Base-by-base conservation (phyloP, 2,797 vertebrate genomes). In the Peromyscus aztecus region DNA sequence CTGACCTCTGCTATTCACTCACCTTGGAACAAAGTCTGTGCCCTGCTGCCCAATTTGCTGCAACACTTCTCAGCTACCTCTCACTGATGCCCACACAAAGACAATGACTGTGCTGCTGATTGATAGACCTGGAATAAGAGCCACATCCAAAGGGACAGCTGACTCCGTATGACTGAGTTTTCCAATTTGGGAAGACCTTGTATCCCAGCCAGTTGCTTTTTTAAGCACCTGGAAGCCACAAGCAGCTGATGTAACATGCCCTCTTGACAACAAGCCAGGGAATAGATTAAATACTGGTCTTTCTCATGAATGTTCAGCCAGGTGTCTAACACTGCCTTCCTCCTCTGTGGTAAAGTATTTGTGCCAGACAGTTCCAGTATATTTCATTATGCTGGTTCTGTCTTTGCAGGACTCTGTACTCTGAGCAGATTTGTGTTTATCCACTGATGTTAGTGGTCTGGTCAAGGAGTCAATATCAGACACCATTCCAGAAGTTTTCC, bases 171-270 rank as follows among this genome's bases (percentile, higher is more conserved):
- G 63, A 69, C 94, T 97, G 94, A 95, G 97, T 97, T 98, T 98
- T 98, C 98, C 97, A 86, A 95, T 97, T 98, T 96, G 95, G 97
- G 97, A 97, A 95, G 91, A 80, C 94, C 83, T 98, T 96, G 95
- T 92, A 57, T 98, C 97, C 96, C 90, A 94, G 96, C 90, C 94
- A 97, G 98, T 97, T 97, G 97, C 98, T 98, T 98, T 98, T 98
- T 98, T 98, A 98, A 98, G 98, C 97, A 98, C 97, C 98, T 98
- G 97, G 97, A 98, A 98, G 76, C 90, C 97, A 94, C 87, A 97
- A 92, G 93, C 89, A 97, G 98, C 88, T 98, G 98, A 98, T 98
- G 97, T 94, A 98, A 98, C 92, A 96, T 82, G 94, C 97, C 98
- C 97, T 97, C 94, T 98, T 98, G 94, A 97, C 97, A 98, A 96